phyloP scores from a whole-genome alignment of 1,140 invertebrate species.

The Drosophila pallidifrons region DNA sequence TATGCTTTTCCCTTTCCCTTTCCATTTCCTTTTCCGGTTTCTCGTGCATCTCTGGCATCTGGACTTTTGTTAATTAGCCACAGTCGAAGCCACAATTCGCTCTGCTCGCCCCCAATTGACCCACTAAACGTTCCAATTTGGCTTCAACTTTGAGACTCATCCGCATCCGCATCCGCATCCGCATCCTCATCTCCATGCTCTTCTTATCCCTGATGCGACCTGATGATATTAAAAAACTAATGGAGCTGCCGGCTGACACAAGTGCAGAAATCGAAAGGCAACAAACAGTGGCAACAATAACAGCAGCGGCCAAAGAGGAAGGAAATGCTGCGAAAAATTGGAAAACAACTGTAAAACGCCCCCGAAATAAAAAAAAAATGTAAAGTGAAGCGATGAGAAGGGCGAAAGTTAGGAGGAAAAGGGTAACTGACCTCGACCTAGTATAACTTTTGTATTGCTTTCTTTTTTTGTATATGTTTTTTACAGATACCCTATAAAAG shows the following conservation, averaged over 20 bases:
- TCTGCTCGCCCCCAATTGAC: conserved; percentile 22
- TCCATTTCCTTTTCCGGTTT: not conserved
- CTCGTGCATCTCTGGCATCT: conserved; percentile 16
- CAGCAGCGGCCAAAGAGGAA: not conserved
- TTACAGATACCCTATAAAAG: conserved; percentile 1
- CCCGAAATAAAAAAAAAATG: conserved; percentile 2
- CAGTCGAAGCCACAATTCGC: conserved; percentile 18
- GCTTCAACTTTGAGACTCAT: conserved; percentile 17
- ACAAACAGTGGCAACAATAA: conserved; percentile 16
- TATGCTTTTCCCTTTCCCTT: not conserved
- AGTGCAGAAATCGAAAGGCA: conserved; percentile 66
- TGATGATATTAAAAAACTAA: conserved; percentile 54
- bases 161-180: not conserved
- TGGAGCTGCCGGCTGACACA: conserved; percentile 26
- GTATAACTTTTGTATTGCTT: conserved; percentile 46
- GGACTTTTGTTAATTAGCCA: conserved; percentile 78
- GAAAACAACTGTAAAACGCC: conserved; percentile 20
- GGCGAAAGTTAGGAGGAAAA: no score
- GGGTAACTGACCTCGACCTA: conserved; percentile 61
- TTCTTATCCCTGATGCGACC: not conserved
- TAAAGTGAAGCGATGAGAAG: not conserved
- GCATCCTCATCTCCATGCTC: not conserved
- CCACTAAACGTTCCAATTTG: conserved; percentile 32
- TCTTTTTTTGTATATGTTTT: conserved; percentile 3
- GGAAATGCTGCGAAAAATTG: not conserved